Evolutionary conservation across 1,140 invertebrate species (phyloP).

Genomic region (Rhyzopertha dominica): DNA sequence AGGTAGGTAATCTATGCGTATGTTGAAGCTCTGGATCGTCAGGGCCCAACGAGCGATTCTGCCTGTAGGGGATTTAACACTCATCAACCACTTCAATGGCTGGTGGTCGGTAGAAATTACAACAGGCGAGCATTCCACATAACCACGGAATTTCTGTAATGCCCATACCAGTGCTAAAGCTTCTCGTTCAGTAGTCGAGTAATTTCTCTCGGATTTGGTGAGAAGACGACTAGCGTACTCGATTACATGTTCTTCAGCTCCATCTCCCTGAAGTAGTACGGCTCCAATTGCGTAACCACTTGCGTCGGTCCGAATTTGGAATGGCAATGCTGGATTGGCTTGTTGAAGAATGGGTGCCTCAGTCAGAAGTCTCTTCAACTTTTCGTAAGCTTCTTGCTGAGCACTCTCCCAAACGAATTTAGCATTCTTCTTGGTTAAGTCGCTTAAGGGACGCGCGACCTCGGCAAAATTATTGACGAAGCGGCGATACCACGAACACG

Average conservation of each 20-base stretch:
- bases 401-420: conserved; percentile 17
- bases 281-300: conserved; percentile 41
- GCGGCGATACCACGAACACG: conserved; percentile 34
- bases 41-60: conserved; percentile 34
- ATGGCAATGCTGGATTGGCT: conserved; percentile 31
- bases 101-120: conserved; percentile 34
- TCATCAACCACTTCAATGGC: conserved; percentile 27
- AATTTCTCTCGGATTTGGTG: conserved; percentile 40
- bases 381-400: conserved; percentile 1
- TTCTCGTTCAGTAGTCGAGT: conserved; percentile 42
- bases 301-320: conserved; percentile 34
- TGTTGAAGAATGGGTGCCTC: conserved; percentile 21
- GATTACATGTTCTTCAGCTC: conserved; percentile 38
- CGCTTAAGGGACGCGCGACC: conserved; percentile 40
- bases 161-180: conserved; percentile 44
- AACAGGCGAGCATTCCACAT: conserved; percentile 35
- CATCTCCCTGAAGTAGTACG: conserved; percentile 40
- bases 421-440: conserved; percentile 36
- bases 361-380: conserved; percentile 13
- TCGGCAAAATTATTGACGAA: conserved; percentile 43
- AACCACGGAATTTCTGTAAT: conserved; percentile 37
- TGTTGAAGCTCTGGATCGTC: conserved; percentile 16
- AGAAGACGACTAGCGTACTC: conserved; percentile 41
- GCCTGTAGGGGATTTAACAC: conserved; percentile 30
- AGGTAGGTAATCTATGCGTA: conserved; percentile 20